These are phyloP conservation scores for Nephotettix cincticeps DNA, from an alignment of 1,140 invertebrate genomes.

Conservation along the genomic window DNA sequence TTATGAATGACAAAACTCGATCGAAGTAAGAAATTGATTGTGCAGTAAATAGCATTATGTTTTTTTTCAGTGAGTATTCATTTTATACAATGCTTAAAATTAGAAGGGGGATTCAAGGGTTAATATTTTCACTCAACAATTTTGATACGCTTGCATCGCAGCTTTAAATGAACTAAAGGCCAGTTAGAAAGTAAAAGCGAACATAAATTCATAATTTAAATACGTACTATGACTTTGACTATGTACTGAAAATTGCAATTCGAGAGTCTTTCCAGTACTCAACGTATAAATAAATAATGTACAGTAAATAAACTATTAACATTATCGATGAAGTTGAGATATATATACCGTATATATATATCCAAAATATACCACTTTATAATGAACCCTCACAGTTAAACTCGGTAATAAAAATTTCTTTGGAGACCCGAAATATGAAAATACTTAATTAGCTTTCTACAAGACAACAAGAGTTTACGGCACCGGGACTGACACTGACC, in stretches of 20 bases:
- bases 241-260: neutral
- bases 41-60: no score
- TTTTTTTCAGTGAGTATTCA: neutral
- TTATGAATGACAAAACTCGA: neutral
- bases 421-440: conserved; percentile 16
- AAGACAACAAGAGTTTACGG: neutral
- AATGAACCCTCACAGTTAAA: neutral
- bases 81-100: neutral
- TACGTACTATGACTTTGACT: neutral
- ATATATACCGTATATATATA: neutral
- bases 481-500: neutral
- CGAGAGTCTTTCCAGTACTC: neutral
- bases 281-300: conserved; percentile 7
- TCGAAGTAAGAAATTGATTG: no score
- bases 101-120: neutral
- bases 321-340: neutral
- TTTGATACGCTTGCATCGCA: no score
- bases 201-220: neutral
- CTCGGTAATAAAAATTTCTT: conserved; percentile 8
- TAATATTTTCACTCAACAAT: no score
- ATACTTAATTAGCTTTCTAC: conserved; percentile 1
- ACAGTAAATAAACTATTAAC: neutral
- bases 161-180: neutral
- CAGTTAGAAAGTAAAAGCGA: neutral
- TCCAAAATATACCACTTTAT: conserved; percentile 3